These are phyloP conservation scores for Tachypleus tridentatus DNA, from an alignment of 1,140 invertebrate genomes.

Conservation along the genomic window DNA sequence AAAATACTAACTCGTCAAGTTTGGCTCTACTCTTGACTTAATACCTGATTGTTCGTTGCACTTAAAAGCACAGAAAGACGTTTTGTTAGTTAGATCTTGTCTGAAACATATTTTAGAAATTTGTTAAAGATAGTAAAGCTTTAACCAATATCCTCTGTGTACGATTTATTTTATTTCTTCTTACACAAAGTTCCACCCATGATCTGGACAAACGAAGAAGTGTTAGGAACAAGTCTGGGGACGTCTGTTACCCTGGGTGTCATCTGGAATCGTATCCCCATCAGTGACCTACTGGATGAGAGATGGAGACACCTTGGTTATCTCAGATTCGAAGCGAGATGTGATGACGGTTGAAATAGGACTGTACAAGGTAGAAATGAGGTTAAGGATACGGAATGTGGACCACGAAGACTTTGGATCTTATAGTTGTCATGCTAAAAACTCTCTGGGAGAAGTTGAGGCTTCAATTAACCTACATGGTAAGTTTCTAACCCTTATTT, in stretches of 20 bases:
- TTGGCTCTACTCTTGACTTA: no score
- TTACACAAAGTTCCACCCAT: conserved; percentile 31
- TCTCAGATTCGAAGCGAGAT: conserved; percentile 10
- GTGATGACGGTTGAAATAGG: background rate
- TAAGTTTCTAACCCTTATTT: no score
- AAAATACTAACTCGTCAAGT: no score
- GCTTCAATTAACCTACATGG: conserved; percentile 72
- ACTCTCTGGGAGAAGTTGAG: conserved; percentile 78
- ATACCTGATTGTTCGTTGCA: no score
- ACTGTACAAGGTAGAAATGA: conserved; percentile 3
- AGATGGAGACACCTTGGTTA: background rate
- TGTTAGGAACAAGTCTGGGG: conserved; percentile 31
- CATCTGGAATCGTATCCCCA: conserved; percentile 29
- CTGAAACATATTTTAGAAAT: no score
- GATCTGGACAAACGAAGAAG: conserved; percentile 35
- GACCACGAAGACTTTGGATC: conserved; percentile 55
- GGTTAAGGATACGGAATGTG: conserved; percentile 8
- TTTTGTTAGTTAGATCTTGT: no score
- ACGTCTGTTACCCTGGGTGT: conserved; percentile 32
- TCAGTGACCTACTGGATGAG: conserved; percentile 16
- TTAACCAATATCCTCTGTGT: no score
- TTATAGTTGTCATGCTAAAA: conserved; percentile 85
- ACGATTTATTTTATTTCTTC: no score
- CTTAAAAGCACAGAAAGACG: no score
- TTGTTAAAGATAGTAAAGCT: no score